Conservation (phyloP, 2,797 vertebrate species). For the Coracias cyanogaster region DNA sequence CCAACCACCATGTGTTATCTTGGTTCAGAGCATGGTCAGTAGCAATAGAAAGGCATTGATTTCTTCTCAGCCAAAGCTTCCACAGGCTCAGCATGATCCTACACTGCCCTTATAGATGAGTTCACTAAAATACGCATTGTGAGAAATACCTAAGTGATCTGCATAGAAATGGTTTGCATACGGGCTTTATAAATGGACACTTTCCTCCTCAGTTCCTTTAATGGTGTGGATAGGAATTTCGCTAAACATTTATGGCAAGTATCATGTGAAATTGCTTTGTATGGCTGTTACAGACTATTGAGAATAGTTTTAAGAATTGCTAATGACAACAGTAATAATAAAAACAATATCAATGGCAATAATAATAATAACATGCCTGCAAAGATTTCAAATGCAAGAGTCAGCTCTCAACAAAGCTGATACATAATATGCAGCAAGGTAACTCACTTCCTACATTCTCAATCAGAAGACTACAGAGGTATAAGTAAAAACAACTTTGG, state of each 20-base stretch:
- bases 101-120: not conserved
- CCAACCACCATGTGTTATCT: not conserved
- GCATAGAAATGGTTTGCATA: not conserved
- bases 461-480: not conserved
- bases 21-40: not conserved
- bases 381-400: not conserved
- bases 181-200: not conserved
- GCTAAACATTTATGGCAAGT: not conserved
- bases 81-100: not conserved
- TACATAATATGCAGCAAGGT: not conserved
- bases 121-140: not conserved
- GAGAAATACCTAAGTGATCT: not conserved
- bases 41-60: not conserved
- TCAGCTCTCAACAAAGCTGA: not conserved
- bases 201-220: not conserved
- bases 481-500: not conserved
- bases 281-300: conserved; percentile 3
- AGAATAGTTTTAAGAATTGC: not conserved
- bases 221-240: not conserved
- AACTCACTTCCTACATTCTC: not conserved
- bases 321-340: conserved; percentile 14
- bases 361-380: not conserved
- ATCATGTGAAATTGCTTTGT: not conserved
- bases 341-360: not conserved
- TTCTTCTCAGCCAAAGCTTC: not conserved